These are phyloP conservation scores for Celastrina argiolus DNA, from an alignment of 2,888 invertebrate genomes.

Conservation along the genomic window DNA sequence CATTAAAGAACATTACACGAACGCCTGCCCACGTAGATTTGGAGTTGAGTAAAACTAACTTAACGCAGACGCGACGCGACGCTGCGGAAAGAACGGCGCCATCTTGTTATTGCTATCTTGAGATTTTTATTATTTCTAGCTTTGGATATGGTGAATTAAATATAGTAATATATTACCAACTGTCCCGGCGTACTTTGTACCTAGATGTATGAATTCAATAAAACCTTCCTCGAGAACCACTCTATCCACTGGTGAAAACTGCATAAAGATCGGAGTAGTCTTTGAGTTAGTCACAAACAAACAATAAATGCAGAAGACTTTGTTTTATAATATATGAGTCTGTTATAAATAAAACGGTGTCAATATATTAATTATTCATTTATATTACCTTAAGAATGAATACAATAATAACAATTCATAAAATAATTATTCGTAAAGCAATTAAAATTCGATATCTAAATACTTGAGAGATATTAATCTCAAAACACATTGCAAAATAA, in stretches of 20 bases:
- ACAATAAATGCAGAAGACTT: too few relatives aligned
- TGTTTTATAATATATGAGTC: too few relatives aligned
- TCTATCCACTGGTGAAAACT: too few relatives aligned
- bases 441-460: neutral
- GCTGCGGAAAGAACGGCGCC: neutral
- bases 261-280: too few relatives aligned
- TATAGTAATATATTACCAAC: too few relatives aligned
- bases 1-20: neutral
- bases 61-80: neutral
- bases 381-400: neutral
- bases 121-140: neutral
- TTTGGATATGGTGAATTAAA: too few relatives aligned
- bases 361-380: neutral
- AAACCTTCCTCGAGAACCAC: too few relatives aligned
- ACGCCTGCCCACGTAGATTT: neutral
- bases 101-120: neutral
- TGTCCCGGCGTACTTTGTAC: too few relatives aligned
- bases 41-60: neutral
- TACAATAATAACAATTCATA: neutral
- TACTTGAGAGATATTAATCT: neutral
- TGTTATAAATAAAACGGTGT: too few relatives aligned
- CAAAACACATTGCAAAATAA: neutral
- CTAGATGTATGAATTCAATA: too few relatives aligned
- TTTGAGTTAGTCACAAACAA: too few relatives aligned
- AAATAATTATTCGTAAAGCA: neutral